phyloP scores from a whole-genome alignment of 2,113 vertebrate species.

The Lasiurus borealis region DNA sequence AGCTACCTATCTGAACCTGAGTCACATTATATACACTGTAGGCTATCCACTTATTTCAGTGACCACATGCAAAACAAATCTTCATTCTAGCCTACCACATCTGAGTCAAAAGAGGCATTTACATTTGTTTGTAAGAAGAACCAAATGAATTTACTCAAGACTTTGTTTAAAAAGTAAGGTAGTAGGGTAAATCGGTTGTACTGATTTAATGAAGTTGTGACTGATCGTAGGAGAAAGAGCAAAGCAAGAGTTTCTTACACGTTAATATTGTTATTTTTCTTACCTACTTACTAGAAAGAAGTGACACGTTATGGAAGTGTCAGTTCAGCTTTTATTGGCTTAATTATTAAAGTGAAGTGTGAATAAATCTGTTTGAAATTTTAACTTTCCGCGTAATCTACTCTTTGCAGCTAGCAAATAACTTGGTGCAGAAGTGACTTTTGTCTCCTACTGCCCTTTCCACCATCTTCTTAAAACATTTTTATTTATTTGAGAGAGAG shows the following conservation, averaged over 20 bases:
- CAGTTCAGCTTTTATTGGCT: background rate
- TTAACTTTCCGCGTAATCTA: background rate
- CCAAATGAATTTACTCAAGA: background rate
- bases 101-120: background rate
- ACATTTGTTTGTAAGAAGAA: conserved; percentile 6
- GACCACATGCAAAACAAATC: background rate
- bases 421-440: background rate
- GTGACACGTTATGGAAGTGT: background rate
- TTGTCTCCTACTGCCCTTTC: background rate
- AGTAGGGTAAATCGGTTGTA: background rate
- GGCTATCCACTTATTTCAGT: background rate
- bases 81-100: background rate
- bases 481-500: no score
- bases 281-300: conserved; percentile 3
- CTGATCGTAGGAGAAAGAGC: background rate
- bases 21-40: background rate
- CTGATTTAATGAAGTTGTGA: background rate
- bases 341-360: background rate
- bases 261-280: background rate
- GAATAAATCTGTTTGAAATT: background rate
- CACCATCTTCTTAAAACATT: background rate
- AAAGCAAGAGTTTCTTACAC: background rate
- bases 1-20: background rate
- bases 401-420: background rate
- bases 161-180: background rate